phyloP scores from a whole-genome alignment of 2,113 vertebrate species.

The Vicugna pacos region DNA sequence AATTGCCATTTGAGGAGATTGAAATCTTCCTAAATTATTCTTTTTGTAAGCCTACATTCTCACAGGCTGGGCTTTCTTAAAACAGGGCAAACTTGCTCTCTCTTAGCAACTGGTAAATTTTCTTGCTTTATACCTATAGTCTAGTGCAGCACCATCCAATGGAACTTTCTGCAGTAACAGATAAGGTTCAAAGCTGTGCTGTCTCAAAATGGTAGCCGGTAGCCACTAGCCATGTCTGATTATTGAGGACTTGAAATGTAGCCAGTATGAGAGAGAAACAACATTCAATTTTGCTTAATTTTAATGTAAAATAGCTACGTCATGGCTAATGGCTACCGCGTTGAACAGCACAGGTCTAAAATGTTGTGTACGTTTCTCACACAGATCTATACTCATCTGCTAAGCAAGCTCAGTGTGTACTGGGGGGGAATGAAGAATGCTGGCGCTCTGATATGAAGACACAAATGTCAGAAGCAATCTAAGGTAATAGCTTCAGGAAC shows the following conservation, averaged over 20 bases:
- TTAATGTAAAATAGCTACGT: not conserved
- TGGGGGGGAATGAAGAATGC: not conserved
- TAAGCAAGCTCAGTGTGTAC: not conserved
- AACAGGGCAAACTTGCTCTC: not conserved
- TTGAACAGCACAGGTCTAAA: not conserved
- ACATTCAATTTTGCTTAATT: not conserved
- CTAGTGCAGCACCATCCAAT: not conserved
- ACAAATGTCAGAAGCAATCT: conserved; percentile 57
- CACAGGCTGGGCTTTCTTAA: not conserved
- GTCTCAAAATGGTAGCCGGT: not conserved
- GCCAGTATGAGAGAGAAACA: not conserved
- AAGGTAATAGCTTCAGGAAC: conserved; percentile 29
- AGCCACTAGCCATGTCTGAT: not conserved
- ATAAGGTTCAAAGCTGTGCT: not conserved
- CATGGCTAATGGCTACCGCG: not conserved
- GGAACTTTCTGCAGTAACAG: not conserved
- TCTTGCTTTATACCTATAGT: not conserved
- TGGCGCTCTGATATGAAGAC: conserved; percentile 31
- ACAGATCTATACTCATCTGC: not conserved
- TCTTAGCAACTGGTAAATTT: not conserved
- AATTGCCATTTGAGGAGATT: not conserved
- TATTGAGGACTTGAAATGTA: not conserved
- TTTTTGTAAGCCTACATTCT: not conserved
- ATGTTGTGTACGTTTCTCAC: not conserved
- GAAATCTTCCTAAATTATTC: not conserved